Evolutionary conservation across 2,113 vertebrate species (phyloP), one percentile per base, ranked within the genome.

Genomic region (Apaloderma vittatum): DNA sequence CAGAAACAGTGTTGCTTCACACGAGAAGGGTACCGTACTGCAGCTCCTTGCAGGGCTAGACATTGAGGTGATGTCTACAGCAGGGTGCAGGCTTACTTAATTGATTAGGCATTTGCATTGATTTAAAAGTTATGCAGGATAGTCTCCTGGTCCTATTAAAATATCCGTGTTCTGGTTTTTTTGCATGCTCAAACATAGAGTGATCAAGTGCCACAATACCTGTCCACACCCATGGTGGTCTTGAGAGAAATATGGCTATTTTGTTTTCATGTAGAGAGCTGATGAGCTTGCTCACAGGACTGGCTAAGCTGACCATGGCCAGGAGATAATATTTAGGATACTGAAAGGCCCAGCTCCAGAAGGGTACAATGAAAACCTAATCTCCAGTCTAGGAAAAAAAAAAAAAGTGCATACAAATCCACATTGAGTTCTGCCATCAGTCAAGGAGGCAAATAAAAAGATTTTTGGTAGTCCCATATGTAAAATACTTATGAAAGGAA

Each of bases 231-330:
- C 15, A 4, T 11, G 37, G 34, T 8, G 34, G 27, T n/a, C 71
- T 36, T 76, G 22, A 87, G 29, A 86, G 49, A 75, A 82, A 72
- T 23, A 46, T 1, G 4, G 15, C 11, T 22, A 16, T 48, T 94
- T 73, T 61, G 6, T 57, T 94, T 85, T 65, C 15, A 16, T 32
- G 20, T 67, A 67, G 34, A 70, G 21, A 71, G 24, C 10, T 85
- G 74, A 78, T 2, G 3, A 72, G 11, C 23, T 76, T 78, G 6
- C 36, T 87, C 0, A 0, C 19, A 57, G 77, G 19, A 65, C n/a
- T 68, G 43, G 36, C 61, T 81, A 48, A 85, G 24, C 22, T 81
- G 36, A 43, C 20, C 16, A 5, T 3, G 30, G 18, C 51, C 37
- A 75, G 76, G 29, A 89, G 45, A 72, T 34, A 9, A 22, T 57